Evolutionary conservation across 2,888 invertebrate genomes (phyloP).

Genomic region (Beris chalybata): DNA sequence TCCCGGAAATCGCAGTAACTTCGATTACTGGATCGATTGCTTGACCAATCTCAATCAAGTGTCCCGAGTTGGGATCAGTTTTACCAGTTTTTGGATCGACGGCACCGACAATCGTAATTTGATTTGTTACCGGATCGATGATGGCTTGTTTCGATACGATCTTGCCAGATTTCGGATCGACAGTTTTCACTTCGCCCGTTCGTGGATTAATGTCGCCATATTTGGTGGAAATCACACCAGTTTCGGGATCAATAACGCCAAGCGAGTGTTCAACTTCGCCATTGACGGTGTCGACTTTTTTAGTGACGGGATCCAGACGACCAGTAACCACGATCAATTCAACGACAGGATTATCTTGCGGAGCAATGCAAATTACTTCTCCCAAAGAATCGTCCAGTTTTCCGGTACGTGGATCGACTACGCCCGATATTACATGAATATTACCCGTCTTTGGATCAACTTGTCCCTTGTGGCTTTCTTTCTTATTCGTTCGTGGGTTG

Average conservation of each 20-base stretch:
- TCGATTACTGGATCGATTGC: constrained; percentile 68
- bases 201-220: constrained; percentile 70
- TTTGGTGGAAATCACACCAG: constrained; percentile 69
- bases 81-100: constrained; percentile 67
- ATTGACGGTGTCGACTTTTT: constrained; percentile 69
- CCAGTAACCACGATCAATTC: constrained; percentile 72
- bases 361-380: constrained; percentile 68
- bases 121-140: constrained; percentile 69
- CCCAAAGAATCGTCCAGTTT: constrained; percentile 67
- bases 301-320: constrained; percentile 65
- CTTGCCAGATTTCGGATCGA: constrained; percentile 68
- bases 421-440: constrained; percentile 65
- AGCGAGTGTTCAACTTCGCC: constrained; percentile 70
- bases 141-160: constrained; percentile 65
- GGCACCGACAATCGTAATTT: constrained; percentile 61
- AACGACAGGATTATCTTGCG: constrained; percentile 68
- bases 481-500: constrained; percentile 66
- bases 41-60: constrained; percentile 72
- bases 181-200: constrained; percentile 63
- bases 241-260: constrained; percentile 67
- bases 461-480: constrained; percentile 64
- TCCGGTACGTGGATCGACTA: constrained; percentile 67
- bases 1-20: constrained; percentile 68
- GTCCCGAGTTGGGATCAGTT: constrained; percentile 65
- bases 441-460: constrained; percentile 60